Evolutionary conservation across 2,888 invertebrate genomes (phyloP), one percentile per base, ranked within the genome.

Genomic region (Eupithecia exiguata): DNA sequence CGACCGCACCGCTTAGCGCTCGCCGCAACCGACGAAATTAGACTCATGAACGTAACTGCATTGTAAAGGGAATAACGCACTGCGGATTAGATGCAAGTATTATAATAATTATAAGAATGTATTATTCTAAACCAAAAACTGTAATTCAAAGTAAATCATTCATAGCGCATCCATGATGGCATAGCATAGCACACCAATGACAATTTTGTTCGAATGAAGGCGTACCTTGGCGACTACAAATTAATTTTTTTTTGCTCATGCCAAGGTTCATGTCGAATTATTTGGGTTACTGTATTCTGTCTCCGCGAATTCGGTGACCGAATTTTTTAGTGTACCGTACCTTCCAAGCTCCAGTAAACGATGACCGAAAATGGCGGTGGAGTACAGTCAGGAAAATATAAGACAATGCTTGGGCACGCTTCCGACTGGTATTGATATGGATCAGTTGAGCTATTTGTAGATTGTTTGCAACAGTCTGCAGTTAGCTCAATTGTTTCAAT

Each of bases 1-100:
- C 88, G 88, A 89, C 92, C 92, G 86, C 89, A 88, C 84, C 88
- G 89, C 88, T 91, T 89, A 90, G 84, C 87, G 84, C 79, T 83
- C 82, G 84, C 90, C 88, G 80, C 91, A 88, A 85, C 43, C 61
- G 46, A 62, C 79, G 72, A 71, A 84, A 86, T 88, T 85, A 84
- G 83, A 83, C 79, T 81, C 82, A 83, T 82, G 83, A 83, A 81
- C 82, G 83, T 83, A 80, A 82, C 81, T 82, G 80, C 81, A 80
- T 82, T 78, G 82, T 83, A n/a, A 30, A 49, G 35, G 25, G 7
- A 7, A 30, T 18, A 68, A 68, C 25, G 18, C 21, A 69, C 30
- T 69, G 40, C 40, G 40, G 25, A 38, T 40, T 40, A 43, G 18
- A 35, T 18, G 62, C 35, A 25, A 25, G 18, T 46, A n/a, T n/a